These are phyloP conservation scores for Heteromormyrus szaboi DNA, from an alignment of 2,797 vertebrate species.

Conservation along the genomic window DNA sequence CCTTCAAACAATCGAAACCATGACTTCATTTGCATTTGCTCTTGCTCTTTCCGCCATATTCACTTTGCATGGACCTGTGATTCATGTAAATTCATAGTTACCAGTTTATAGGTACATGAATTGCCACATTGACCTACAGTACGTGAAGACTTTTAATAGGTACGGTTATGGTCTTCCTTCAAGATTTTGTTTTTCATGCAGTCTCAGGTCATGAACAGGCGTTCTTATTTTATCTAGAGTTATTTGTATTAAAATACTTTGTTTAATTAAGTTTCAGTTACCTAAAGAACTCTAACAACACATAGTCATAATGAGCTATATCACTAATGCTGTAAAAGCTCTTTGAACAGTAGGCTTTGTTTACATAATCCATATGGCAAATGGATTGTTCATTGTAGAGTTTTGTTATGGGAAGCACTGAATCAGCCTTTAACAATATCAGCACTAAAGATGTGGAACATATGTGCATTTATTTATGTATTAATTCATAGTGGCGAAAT, in stretches of 20 bases:
- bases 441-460: not conserved
- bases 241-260: not conserved
- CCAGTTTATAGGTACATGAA: not conserved
- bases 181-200: not conserved
- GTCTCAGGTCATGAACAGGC: not conserved
- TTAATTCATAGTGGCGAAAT: not conserved
- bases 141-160: not conserved
- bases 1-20: constrained; percentile 12
- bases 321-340: not conserved
- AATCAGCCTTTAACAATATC: not conserved
- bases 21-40: not conserved
- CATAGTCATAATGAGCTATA: not conserved
- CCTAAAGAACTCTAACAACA: not conserved
- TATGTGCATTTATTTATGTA: not conserved
- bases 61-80: not conserved
- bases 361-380: not conserved
- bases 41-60: not conserved
- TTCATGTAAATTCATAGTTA: not conserved
- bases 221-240: not conserved
- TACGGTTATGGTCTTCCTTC: not conserved
- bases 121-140: not conserved
- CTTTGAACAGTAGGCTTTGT: not conserved
- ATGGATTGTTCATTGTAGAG: not conserved
- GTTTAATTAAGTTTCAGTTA: not conserved
- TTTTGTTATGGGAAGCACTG: not conserved